These are phyloP conservation scores for Nicator chloris DNA, from an alignment of 2,113 vertebrate species.

Conservation along the genomic window DNA sequence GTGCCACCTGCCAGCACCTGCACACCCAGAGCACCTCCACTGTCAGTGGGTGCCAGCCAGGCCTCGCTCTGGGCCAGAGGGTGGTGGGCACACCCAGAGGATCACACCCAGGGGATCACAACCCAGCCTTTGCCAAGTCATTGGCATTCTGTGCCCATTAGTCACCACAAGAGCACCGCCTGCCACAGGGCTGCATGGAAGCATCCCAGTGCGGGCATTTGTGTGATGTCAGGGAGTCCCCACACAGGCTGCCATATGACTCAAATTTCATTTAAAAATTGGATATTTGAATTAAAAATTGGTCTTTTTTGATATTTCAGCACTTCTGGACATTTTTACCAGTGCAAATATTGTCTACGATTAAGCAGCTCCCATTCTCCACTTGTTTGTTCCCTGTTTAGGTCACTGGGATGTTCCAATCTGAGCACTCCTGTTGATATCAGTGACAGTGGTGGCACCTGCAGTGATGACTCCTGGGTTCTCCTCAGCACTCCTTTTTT, in stretches of 20 bases:
- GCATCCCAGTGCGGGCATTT: fast-evolving
- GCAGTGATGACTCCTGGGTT: too few species aligned
- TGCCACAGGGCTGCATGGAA: fast-evolving
- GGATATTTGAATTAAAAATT: background rate
- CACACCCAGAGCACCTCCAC: background rate
- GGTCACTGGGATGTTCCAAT: background rate
- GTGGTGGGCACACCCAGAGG: background rate
- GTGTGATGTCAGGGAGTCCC: fast-evolving
- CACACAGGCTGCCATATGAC: fast-evolving
- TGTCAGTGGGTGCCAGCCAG: background rate
- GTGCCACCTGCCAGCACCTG: background rate
- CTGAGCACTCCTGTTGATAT: background rate
- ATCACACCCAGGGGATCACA: background rate
- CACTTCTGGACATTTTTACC: background rate
- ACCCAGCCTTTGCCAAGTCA: background rate
- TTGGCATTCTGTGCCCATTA: background rate
- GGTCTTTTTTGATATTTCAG: background rate
- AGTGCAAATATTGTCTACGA: fast-evolving
- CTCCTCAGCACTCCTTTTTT: fast-evolving
- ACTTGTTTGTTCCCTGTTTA: background rate
- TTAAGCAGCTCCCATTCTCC: background rate
- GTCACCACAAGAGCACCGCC: fast-evolving
- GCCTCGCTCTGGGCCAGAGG: background rate
- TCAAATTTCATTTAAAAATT: background rate
- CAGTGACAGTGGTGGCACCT: background rate